Base-by-base conservation (phyloP, 1,140 invertebrate genomes). In the Physella acuta region DNA sequence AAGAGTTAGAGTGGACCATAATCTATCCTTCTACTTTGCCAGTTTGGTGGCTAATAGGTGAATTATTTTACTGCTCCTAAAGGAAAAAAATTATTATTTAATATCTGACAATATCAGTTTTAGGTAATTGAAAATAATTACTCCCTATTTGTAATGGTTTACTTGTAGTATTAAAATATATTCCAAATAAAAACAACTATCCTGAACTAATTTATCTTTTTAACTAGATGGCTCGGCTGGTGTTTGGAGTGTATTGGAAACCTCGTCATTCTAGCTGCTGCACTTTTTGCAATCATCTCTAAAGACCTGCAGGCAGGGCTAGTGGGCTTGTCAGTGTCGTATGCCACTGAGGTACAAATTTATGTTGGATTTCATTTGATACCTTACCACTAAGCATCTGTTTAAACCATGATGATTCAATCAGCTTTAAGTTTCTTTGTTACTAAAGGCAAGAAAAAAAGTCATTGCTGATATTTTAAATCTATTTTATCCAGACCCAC, bases 201-300 rank as follows among this genome's bases (percentile, higher is more conserved):
- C n/a, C n/a, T n/a, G n/a, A n/a, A 55, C 24, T 59, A 16, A 30
- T 59, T 28, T 34, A 31, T 33, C 56, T 34, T 8, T 11, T 59
- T 17, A 11, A 30, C 2, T 30, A 88, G 94, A 81, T 98, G 95
- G 95, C 85, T 97, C 28, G 92, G 93, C 1, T 88, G 97, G 3
- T 87, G 95, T 39, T 86, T 98, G 59, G 95, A 98, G 85, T 93
- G 94, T 34, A 78, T 89, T 51, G 87, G 88, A 33, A 88, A 86
- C 70, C 75, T 84, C 36, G 76, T 88, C 16, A 84, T 88, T 3
- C 79, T 88, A 37, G 84, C 82, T 66, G 79, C 87, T 5, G 82
- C 87, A 4, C 70, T 88, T 24, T 88, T 88, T 78, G 82, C 84
- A 36, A 83, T 87, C 8, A 28, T 84, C 4, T 73, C 74, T 16